Percentiles rank a stretch among this genome's conserved stretches.
Evolutionary conservation across 2,113 vertebrate species (phyloP).

Genomic region (Urocolius indicus): DNA sequence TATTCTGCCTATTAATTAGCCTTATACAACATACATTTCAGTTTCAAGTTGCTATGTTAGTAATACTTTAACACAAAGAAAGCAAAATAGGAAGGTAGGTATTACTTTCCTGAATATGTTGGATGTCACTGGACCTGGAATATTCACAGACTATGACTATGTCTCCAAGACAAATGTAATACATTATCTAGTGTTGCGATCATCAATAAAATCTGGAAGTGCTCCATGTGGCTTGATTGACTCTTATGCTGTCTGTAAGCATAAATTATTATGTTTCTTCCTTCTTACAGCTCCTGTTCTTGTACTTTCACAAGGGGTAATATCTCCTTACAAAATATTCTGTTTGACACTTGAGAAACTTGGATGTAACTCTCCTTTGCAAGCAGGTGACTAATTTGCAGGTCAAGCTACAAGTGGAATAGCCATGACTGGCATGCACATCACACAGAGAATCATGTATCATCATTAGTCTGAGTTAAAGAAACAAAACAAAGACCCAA

Average conservation of each 20-base stretch:
- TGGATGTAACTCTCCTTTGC: neutral
- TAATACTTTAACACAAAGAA: neutral
- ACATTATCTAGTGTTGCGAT: neutral
- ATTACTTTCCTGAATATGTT: neutral
- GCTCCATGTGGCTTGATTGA: rapidly evolving
- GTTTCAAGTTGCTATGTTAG: neutral
- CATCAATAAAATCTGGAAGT: neutral
- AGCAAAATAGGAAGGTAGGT: neutral
- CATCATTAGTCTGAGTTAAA: neutral
- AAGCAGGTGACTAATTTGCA: neutral
- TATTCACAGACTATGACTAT: neutral
- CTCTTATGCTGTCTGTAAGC: neutral
- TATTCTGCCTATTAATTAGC: neutral
- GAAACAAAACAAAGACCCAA: neutral
- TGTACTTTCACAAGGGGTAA: neutral
- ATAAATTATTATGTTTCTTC: neutral
- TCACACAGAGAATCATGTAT: neutral
- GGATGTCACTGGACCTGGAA: neutral
- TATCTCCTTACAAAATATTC: neutral
- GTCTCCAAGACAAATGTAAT: neutral
- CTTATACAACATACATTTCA: neutral
- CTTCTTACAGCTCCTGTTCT: neutral
- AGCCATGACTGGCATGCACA: neutral
- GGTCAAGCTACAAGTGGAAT: neutral
- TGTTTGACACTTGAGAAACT: neutral